These are phyloP conservation scores for Carlito syrichta DNA, from an alignment of 2,113 vertebrate genomes.

Conservation along the genomic window DNA sequence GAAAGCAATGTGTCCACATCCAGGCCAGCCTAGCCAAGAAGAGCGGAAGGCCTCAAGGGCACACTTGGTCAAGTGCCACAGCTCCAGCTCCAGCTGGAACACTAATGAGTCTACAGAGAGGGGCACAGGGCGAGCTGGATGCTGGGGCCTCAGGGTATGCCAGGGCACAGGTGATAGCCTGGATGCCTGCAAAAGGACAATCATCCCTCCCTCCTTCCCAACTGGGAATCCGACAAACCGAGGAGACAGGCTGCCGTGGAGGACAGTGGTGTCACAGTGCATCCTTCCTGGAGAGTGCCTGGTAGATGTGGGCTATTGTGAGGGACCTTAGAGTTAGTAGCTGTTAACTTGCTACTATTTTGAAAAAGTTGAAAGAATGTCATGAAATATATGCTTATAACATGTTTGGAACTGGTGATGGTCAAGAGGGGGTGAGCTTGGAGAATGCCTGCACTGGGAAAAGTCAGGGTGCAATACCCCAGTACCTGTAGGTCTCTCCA, in stretches of 20 bases:
- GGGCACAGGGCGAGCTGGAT: no score
- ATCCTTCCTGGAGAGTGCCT: not conserved
- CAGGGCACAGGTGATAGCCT: no score
- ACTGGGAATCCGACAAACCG: not conserved
- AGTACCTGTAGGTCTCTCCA: not conserved
- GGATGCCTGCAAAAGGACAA: not conserved
- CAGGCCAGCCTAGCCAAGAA: slow-evolving; percentile 15
- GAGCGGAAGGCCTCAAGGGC: not conserved
- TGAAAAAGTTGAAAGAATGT: not conserved
- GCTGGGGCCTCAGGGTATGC: not conserved
- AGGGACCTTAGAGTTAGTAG: no score
- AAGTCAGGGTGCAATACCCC: no score
- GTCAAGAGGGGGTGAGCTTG: not conserved
- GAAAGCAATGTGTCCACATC: slow-evolving; percentile 64
- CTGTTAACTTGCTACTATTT: not conserved
- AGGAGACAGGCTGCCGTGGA: not conserved
- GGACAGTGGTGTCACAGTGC: not conserved
- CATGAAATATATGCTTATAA: not conserved
- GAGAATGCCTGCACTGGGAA: not conserved
- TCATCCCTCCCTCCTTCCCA: not conserved
- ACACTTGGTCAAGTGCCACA: accelerated
- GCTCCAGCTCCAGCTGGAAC: not conserved
- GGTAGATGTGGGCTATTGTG: not conserved
- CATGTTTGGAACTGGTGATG: not conserved
- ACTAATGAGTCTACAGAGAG: not conserved